These are phyloP conservation scores for Mnemiopsis leidyi DNA, from an alignment of 37 sponge, comb jelly and placozoan genomes.

Conservation along the genomic window DNA sequence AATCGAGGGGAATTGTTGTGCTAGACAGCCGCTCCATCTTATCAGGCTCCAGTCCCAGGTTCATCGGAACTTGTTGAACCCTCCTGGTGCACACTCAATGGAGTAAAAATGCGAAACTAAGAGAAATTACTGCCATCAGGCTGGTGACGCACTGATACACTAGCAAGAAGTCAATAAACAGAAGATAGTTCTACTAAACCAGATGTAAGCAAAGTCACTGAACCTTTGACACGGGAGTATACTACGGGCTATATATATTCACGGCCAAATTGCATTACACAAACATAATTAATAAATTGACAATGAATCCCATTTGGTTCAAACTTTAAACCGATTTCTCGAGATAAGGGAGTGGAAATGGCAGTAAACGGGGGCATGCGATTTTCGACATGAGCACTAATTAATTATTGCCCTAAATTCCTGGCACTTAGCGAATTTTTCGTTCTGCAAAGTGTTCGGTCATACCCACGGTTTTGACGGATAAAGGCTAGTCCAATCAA, in stretches of 20 bases:
- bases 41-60: not conserved
- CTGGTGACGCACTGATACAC: too few species aligned
- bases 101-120: too few species aligned
- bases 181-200: too few species aligned
- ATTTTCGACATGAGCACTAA: not conserved
- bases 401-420: not conserved
- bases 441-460: not conserved
- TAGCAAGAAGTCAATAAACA: too few species aligned
- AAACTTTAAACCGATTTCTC: not conserved
- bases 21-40: not conserved
- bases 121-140: too few species aligned
- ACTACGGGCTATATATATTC: not conserved
- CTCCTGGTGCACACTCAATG: too few species aligned
- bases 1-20: not conserved
- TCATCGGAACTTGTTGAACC: too few species aligned
- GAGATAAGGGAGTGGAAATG: not conserved
- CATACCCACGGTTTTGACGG: not conserved
- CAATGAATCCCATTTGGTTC: not conserved
- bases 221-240: not conserved
- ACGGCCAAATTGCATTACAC: conserved; percentile 36
- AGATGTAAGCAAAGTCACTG: not conserved
- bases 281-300: conserved; percentile 53
- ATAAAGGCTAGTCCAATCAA: not conserved
- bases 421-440: not conserved
- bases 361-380: not conserved